These are phyloP conservation scores for Dryococelus australis DNA, from an alignment of 2,888 invertebrate genomes.

Conservation along the genomic window DNA sequence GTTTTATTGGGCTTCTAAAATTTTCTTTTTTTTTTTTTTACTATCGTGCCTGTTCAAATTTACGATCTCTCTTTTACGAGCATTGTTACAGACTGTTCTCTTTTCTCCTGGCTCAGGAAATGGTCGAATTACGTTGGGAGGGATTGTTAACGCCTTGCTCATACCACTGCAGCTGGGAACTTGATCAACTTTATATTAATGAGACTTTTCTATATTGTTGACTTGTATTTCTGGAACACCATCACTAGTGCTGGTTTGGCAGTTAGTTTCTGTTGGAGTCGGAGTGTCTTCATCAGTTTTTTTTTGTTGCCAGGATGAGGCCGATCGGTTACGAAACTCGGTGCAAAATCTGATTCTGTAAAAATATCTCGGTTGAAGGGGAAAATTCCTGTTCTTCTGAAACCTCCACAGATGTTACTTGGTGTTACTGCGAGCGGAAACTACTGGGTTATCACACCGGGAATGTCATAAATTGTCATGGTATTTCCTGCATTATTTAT, in stretches of 20 bases:
- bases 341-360: constrained; percentile 39
- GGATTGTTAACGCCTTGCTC: too few species aligned
- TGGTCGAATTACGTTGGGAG: too few species aligned
- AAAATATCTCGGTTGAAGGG: constrained; percentile 48
- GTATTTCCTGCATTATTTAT: constrained; percentile 47
- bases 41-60: neutral
- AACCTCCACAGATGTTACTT: constrained; percentile 45
- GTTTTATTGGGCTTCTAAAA: neutral
- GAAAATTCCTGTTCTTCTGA: constrained; percentile 46
- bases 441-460: constrained; percentile 33
- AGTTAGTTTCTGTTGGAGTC: neutral
- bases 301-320: too few species aligned
- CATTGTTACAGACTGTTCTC: neutral
- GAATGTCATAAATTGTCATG: constrained; percentile 52
- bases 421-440: constrained; percentile 43
- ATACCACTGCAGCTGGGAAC: neutral
- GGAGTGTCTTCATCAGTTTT: too few species aligned
- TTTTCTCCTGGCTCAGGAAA: neutral
- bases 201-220: neutral
- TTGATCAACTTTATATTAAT: neutral
- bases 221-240: neutral
- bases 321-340: neutral
- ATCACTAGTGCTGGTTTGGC: constrained; percentile 4
- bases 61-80: neutral
- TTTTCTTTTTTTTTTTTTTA: neutral